Conservation (phyloP, 2,888 invertebrate genomes). For the Dendrolimus houi region DNA sequence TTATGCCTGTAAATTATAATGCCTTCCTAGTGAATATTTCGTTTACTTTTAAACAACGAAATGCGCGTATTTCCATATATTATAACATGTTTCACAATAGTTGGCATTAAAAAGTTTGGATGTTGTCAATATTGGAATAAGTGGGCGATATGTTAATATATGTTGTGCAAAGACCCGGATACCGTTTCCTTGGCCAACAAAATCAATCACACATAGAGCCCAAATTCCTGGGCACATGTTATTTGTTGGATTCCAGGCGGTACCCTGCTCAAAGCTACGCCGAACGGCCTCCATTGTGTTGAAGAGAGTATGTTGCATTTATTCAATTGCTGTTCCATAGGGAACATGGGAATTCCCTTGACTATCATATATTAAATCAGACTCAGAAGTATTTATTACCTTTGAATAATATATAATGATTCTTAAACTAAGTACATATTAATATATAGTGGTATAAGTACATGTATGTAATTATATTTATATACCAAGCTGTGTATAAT, state of each 20-base stretch:
- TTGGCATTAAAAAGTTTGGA: too few species aligned
- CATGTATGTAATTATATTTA: not conserved
- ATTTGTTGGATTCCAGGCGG: conserved; percentile 23
- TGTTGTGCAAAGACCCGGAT: too few species aligned
- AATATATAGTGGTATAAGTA: not conserved
- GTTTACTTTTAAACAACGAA: too few species aligned
- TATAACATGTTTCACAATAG: too few species aligned
- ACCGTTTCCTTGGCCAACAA: not conserved
- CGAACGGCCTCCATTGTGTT: conserved; percentile 27
- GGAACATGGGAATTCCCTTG: conserved; percentile 9
- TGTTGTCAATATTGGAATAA: too few species aligned
- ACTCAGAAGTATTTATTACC: too few species aligned
- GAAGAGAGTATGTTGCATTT: conserved; percentile 32
- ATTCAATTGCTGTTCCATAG: conserved; percentile 40
- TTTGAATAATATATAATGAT: not conserved
- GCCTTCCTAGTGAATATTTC: too few species aligned
- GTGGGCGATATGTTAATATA: too few species aligned
- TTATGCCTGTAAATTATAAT: too few species aligned
- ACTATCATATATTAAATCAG: too few species aligned
- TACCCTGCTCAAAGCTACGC: conserved; percentile 27
- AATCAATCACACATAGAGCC: conserved; percentile 10
- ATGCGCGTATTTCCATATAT: too few species aligned
- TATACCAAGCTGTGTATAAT: not conserved
- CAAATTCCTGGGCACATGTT: conserved; percentile 21
- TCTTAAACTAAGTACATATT: not conserved